Percentiles rank a stretch among this genome's conserved stretches.
Conservation (phyloP, 2,113 vertebrate genomes). For the Meleagris gallopavo region DNA sequence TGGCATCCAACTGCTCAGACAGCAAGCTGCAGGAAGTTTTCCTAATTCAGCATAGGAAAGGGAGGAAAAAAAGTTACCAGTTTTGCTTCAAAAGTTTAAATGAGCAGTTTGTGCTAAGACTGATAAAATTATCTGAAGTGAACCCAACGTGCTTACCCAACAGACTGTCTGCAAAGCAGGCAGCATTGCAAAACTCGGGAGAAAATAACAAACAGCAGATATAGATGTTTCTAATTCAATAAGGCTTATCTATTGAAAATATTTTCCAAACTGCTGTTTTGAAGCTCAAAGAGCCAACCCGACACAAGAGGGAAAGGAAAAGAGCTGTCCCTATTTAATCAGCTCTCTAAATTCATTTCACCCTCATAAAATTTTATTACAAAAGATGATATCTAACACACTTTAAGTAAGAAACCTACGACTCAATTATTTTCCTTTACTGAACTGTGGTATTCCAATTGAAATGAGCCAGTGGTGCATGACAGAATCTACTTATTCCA, state of each 20-base stretch:
- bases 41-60: not conserved
- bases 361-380: constrained; percentile 65
- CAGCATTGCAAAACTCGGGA: not conserved
- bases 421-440: constrained; percentile 69
- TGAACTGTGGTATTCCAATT: constrained; percentile 63
- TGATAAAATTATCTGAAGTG: not conserved
- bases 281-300: not conserved
- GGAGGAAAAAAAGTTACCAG: not conserved
- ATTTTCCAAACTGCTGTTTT: constrained; percentile 7
- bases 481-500: constrained; percentile 63
- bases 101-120: not conserved
- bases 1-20: not conserved
- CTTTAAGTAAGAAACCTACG: constrained; percentile 65
- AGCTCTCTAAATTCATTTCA: constrained; percentile 55
- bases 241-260: not conserved
- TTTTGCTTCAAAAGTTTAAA: not conserved
- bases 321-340: constrained; percentile 49
- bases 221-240: constrained; percentile 9
- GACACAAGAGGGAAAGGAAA: constrained; percentile 1
- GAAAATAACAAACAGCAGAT: not conserved
- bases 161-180: not conserved
- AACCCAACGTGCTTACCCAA: not conserved
- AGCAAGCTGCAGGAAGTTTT: not conserved
- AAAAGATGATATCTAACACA: constrained; percentile 57
- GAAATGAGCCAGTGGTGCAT: constrained; percentile 66